These are phyloP conservation scores for Notamacropus eugenii DNA, from an alignment of 2,797 vertebrate species.

Conservation along the genomic window DNA sequence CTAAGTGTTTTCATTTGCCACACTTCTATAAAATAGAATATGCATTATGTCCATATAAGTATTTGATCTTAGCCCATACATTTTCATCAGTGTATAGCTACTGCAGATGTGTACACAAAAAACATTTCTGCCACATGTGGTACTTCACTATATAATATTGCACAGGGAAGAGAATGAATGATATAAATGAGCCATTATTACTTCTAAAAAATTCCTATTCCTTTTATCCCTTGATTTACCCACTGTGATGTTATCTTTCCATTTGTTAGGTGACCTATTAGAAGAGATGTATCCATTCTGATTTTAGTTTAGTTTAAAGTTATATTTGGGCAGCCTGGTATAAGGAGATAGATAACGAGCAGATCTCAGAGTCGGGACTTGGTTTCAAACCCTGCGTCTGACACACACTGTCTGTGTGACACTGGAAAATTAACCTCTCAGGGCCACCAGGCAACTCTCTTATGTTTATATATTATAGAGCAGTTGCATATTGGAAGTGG, in stretches of 20 bases:
- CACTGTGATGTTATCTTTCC: background rate
- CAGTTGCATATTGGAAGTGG: background rate
- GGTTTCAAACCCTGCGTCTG: background rate
- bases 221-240: background rate
- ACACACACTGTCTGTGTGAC: background rate
- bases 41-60: background rate
- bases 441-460: background rate
- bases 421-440: background rate
- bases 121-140: background rate
- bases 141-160: constrained; percentile 6
- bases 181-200: background rate
- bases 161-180: background rate
- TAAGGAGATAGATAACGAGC: background rate
- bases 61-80: background rate
- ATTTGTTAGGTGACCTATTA: background rate
- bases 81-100: background rate
- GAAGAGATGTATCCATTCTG: background rate
- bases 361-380: background rate
- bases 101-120: background rate
- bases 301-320: constrained; percentile 41
- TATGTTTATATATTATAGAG: constrained; percentile 9
- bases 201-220: background rate
- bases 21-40: background rate
- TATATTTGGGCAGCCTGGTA: background rate
- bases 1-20: background rate